Conservation (phyloP, 2,797 vertebrate species). For the Eurystomus glaucurus region DNA sequence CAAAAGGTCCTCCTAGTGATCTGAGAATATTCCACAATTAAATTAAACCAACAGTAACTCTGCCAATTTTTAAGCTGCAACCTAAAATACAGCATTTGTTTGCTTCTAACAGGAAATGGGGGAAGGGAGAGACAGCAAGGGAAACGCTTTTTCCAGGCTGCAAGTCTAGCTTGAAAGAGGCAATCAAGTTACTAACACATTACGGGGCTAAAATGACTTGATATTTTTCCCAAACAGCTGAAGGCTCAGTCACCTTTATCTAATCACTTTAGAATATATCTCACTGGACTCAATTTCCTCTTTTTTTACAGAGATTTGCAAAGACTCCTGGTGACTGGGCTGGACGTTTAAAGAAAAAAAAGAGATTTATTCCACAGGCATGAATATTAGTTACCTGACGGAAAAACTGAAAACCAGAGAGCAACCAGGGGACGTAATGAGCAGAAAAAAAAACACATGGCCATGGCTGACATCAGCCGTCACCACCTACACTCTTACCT, state of each 20-base stretch:
- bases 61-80: conserved; percentile 67
- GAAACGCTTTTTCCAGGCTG: conserved; percentile 56
- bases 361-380: not conserved
- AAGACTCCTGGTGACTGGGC: not conserved
- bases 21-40: conserved; percentile 53
- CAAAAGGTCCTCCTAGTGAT: conserved; percentile 7
- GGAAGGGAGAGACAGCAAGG: conserved; percentile 64
- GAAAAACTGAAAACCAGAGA: not conserved
- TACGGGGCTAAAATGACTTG: not conserved
- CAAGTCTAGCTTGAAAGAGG: not conserved
- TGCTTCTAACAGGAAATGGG: conserved; percentile 73
- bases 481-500: not conserved
- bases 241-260: not conserved
- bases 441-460: not conserved
- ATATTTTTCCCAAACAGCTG: not conserved
- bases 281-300: not conserved
- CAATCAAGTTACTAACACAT: not conserved
- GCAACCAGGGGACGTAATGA: rapidly evolving
- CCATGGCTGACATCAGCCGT: not conserved
- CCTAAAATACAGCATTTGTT: conserved; percentile 66
- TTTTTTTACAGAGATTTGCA: not conserved
- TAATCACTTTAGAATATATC: not conserved
- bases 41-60: conserved; percentile 54
- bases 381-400: not conserved
- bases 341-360: not conserved